Evolutionary conservation across 1,140 invertebrate species (phyloP).

Genomic region (Drosophila takahashii): DNA sequence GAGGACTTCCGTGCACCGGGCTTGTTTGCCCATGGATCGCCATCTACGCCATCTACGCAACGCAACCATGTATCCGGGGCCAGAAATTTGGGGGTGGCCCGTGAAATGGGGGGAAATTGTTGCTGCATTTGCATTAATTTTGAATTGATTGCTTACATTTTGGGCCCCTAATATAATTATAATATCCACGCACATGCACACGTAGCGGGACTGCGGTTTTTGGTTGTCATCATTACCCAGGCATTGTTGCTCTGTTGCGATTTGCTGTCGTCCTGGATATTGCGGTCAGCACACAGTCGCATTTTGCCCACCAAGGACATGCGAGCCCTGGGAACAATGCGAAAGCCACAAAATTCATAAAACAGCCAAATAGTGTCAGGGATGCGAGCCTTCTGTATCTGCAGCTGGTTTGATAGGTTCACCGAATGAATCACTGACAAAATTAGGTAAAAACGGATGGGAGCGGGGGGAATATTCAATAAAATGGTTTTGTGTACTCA

Average conservation of each 20-base stretch:
- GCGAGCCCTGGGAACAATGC: conserved; percentile 19
- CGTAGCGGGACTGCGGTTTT: conserved; percentile 64
- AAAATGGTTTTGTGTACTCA: conserved; percentile 43
- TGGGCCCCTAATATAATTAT: conserved; percentile 79
- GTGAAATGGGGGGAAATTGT: conserved; percentile 50
- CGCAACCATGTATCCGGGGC: conserved; percentile 13
- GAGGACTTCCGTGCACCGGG: conserved; percentile 76
- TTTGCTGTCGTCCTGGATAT: conserved; percentile 54
- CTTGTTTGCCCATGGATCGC: conserved; percentile 64
- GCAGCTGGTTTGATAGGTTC: conserved; percentile 6
- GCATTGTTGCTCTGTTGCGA: conserved; percentile 57
- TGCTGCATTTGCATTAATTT: conserved; percentile 82
- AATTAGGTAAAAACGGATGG: conserved; percentile 30
- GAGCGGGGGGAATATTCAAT: conserved; percentile 27
- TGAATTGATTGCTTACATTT: conserved; percentile 83
- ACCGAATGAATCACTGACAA: conserved; percentile 29
- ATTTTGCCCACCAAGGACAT: conserved; percentile 52
- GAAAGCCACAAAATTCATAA: conserved; percentile 45
- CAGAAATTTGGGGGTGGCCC: no score
- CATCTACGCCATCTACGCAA: conserved; percentile 9
- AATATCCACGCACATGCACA: conserved; percentile 60
- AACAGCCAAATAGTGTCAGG: conserved; percentile 42
- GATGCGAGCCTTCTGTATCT: not conserved
- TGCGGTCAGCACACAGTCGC: conserved; percentile 62
- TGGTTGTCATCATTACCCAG: conserved; percentile 77